These are phyloP conservation scores for Lissonota sp. DNA, from an alignment of 2,888 invertebrate genomes.

Conservation along the genomic window DNA sequence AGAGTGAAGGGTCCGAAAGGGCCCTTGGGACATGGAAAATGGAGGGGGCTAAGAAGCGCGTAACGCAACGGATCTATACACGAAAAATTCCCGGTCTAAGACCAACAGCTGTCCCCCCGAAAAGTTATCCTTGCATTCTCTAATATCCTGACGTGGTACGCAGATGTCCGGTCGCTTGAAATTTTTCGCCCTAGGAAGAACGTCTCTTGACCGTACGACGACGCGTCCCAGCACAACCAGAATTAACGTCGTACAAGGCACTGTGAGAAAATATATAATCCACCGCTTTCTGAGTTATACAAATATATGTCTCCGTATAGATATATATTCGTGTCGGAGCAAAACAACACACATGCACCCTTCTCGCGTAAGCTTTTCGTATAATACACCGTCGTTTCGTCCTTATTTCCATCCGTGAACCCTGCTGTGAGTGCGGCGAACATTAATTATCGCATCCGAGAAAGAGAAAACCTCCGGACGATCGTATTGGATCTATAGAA, in stretches of 20 bases:
- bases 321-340: not conserved
- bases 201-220: slow-evolving; percentile 54
- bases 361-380: slow-evolving; percentile 47
- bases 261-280: slow-evolving; percentile 66
- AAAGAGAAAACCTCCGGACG: slow-evolving; percentile 52
- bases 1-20: slow-evolving; percentile 9
- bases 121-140: slow-evolving; percentile 33
- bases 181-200: slow-evolving; percentile 35
- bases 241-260: slow-evolving; percentile 48
- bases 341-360: slow-evolving; percentile 23
- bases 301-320: not conserved
- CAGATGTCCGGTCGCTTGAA: slow-evolving; percentile 79
- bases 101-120: slow-evolving; percentile 65
- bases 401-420: slow-evolving; percentile 38
- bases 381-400: slow-evolving; percentile 26
- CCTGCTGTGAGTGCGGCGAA: slow-evolving; percentile 67
- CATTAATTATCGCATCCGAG: slow-evolving; percentile 77
- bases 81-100: slow-evolving; percentile 31
- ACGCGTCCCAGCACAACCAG: slow-evolving; percentile 18
- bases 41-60: slow-evolving; percentile 47
- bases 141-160: slow-evolving; percentile 76
- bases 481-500: not conserved
- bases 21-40: not conserved
- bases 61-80: slow-evolving; percentile 25
- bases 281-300: slow-evolving; percentile 47